Percentiles rank a stretch among this genome's conserved stretches.
phyloP scores from a whole-genome alignment of 1,140 invertebrate species.

The Bombus ignitus region DNA sequence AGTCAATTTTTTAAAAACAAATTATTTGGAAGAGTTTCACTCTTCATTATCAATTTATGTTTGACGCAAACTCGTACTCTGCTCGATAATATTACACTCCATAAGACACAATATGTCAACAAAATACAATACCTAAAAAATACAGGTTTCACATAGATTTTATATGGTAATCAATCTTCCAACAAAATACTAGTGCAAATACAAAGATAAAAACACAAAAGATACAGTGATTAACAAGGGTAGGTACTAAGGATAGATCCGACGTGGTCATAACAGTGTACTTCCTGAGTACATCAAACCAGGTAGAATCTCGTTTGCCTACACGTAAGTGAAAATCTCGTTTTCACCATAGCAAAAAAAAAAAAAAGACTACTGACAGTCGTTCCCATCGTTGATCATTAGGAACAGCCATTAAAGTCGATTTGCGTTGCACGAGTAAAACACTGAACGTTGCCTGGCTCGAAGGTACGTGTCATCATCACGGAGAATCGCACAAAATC shows the following conservation, averaged over 20 bases:
- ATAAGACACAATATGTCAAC: neutral
- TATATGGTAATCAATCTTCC: neutral
- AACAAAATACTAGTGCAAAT: neutral
- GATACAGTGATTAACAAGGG: neutral
- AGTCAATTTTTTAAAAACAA: neutral
- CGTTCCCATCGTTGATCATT: constrained; percentile 62
- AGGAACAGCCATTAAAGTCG: constrained; percentile 65
- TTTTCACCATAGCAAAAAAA: constrained; percentile 47
- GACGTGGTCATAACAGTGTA: constrained; percentile 9
- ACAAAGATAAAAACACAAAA: neutral
- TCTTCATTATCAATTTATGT: neutral
- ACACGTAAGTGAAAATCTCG: constrained; percentile 61
- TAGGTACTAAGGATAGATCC: neutral
- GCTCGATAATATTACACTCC: neutral
- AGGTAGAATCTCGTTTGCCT: constrained; percentile 58
- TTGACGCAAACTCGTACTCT: neutral
- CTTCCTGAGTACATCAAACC: constrained; percentile 17
- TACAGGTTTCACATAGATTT: neutral
- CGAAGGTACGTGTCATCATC: constrained; percentile 40
- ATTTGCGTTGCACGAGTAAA: constrained; percentile 61
- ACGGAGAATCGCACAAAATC: constrained; percentile 23
- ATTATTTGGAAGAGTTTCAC: neutral
- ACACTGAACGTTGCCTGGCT: constrained; percentile 28
- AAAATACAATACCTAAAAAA: neutral
- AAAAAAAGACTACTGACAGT: constrained; percentile 43